Base-by-base conservation (phyloP, 2,113 vertebrate species). In the Erinaceus europaeus region DNA sequence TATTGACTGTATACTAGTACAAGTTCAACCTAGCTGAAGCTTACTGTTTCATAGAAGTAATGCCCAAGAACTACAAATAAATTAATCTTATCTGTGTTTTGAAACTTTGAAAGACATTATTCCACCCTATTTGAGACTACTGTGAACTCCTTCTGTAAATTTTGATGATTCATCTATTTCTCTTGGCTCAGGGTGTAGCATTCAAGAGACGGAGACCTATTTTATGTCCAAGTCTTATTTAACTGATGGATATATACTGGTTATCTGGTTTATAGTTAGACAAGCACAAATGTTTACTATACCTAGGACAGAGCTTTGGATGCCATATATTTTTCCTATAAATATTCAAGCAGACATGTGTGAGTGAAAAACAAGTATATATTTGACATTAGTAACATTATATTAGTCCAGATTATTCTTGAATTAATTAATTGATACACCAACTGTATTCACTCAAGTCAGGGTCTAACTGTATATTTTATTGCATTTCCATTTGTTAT, bases 31-130 rank as follows among this genome's bases (percentile, higher is more conserved):
- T 74, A 68, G 59, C 81, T 46, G 73, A 40, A 36, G 64, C 42
- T 62, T 27, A 44, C 46, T 84, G 86, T 90, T 88, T 84, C 90
- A 48, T 85, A 88, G 61, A 36, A 88, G 57, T 82, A 78, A 90
- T 86, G 95, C 94, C 84, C 95, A 93, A 94, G 86, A 93, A 90
- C 94, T 68, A 95, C 89, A 95, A 94, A 94, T 87, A 84, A 84
- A 81, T 94, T 93, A 50, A 91, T 91, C 93, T 94, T 94, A 95
- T 94, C 94, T 93, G 59, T 93, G 91, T 95, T 95, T 95, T 90
- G 93, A 92, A 95, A 95, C 84, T 86, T 93, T 87, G 76, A 92
- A 93, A 93, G 89, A 81, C 89, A 91, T 80, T 74, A 76, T 90
- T 89, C 76, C 42, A n/a, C 44, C 38, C 61, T 89, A 89, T 84